Base-by-base conservation (phyloP, 2,797 vertebrate species). In the Eremophila alpestris region DNA sequence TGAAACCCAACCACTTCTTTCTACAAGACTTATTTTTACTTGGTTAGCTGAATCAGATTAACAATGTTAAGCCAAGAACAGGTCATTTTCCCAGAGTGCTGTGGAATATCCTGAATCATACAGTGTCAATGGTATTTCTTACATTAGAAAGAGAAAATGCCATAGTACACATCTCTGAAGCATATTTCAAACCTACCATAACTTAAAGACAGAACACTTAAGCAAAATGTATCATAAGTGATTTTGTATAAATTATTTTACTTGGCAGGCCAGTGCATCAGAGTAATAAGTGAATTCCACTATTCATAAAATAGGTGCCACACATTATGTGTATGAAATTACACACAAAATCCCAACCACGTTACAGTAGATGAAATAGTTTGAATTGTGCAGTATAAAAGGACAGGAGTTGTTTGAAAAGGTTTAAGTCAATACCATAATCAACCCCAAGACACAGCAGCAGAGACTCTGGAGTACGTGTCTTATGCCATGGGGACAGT, bases 381-480 rank as follows among this genome's bases (percentile, higher is more conserved):
- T 84, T 55, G 13, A 65, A 62, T 16, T 65, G 3, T 43, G 38
- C 16, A 30, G 16, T 38, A 13, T 16, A 38, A 56, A 79, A 76
- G 38, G 10, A 56, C 16, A 67, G 49, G 9, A 2, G 4, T 29
- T 32, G 2, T 46, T 71, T 49, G 38, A 62, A 82, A 76, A 69
- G 3, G 34, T 60, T 90, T 49, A 10, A 38, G 26, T 62, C 20
- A 56, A 16, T 48, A 36, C 6, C 34, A 23, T 34, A 76, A 65
- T 9, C 52, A 69, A 18, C 1, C 7, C 16, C n/a, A 80, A 56
- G 13, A 20, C 0, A 0, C 5, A 41, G 11, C 12, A 59, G 9
- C n/a, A 70, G 43, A 79, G 7, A 56, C 30, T 76, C 23, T 2
- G 7, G 16, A 41, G 20, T 16, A 36, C 0, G 0, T 24, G 4